These are phyloP conservation scores for Allophyes oxyacanthae DNA, from an alignment of 2,888 invertebrate species.

Conservation along the genomic window DNA sequence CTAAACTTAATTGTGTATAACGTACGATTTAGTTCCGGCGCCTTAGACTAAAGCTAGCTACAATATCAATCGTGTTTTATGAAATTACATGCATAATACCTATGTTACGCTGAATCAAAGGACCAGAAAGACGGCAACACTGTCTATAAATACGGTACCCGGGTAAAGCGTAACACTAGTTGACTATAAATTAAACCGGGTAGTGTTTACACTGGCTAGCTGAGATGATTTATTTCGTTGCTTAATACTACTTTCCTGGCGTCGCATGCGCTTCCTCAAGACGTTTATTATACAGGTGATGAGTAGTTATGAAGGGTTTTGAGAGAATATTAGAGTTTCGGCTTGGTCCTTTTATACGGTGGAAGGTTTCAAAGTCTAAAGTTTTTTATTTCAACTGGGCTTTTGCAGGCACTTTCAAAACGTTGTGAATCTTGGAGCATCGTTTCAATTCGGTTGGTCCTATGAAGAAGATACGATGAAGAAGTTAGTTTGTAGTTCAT, in stretches of 20 bases:
- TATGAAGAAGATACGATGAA: too few relatives aligned
- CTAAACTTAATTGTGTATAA: too few relatives aligned
- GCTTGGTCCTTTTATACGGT: background rate
- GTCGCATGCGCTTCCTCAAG: constrained; percentile 11
- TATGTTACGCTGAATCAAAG: constrained; percentile 9
- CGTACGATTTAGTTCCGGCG: background rate
- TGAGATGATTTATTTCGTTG: constrained; percentile 47
- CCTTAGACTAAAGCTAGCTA: background rate
- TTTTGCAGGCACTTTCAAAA: too few relatives aligned
- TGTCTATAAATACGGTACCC: constrained; percentile 39
- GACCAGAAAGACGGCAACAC: constrained; percentile 17
- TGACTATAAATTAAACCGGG: constrained; percentile 41
- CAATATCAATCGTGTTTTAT: background rate
- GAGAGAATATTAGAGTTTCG: background rate
- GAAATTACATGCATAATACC: background rate
- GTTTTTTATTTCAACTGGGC: too few relatives aligned
- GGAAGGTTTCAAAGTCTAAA: too few relatives aligned
- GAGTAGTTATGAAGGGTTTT: background rate
- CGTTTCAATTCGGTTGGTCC: too few relatives aligned
- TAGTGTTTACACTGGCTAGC: constrained; percentile 51
- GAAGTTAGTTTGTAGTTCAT: too few relatives aligned
- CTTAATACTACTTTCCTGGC: constrained; percentile 38
- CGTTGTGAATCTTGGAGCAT: too few relatives aligned
- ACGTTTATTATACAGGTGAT: constrained; percentile 16
- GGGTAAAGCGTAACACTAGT: constrained; percentile 35